These are phyloP conservation scores for Drosophila mimica DNA, from an alignment of 2,888 invertebrate species.

Conservation along the genomic window DNA sequence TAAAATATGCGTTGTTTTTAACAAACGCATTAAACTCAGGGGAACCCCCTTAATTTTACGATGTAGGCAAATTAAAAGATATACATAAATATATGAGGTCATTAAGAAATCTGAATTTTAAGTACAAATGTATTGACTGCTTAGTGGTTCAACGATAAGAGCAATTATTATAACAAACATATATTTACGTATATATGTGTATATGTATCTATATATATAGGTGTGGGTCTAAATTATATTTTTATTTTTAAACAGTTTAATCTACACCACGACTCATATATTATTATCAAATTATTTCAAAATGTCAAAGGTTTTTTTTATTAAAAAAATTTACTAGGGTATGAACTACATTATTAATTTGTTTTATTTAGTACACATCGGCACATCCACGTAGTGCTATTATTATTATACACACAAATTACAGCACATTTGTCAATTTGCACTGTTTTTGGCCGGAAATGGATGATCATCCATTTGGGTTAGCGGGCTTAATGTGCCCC, in stretches of 20 bases:
- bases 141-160: background rate
- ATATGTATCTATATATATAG: background rate
- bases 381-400: background rate
- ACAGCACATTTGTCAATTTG: slow-evolving; percentile 12
- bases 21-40: background rate
- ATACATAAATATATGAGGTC: background rate
- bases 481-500: slow-evolving; percentile 1
- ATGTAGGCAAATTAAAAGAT: background rate
- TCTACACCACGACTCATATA: background rate
- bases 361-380: background rate
- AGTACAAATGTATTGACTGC: background rate
- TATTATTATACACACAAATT: background rate
- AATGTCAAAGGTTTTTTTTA: background rate
- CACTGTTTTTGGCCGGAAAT: slow-evolving; percentile 52
- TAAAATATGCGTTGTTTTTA: background rate
- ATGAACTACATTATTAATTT: background rate
- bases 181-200: too few relatives aligned
- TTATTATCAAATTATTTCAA: background rate
- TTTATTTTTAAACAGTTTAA: background rate
- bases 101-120: background rate
- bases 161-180: background rate
- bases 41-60: background rate
- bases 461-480: slow-evolving; percentile 49
- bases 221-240: background rate
- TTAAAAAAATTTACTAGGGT: background rate